These are phyloP conservation scores for Sebastes reedi DNA, from an alignment of 2,797 vertebrate genomes.

Conservation along the genomic window DNA sequence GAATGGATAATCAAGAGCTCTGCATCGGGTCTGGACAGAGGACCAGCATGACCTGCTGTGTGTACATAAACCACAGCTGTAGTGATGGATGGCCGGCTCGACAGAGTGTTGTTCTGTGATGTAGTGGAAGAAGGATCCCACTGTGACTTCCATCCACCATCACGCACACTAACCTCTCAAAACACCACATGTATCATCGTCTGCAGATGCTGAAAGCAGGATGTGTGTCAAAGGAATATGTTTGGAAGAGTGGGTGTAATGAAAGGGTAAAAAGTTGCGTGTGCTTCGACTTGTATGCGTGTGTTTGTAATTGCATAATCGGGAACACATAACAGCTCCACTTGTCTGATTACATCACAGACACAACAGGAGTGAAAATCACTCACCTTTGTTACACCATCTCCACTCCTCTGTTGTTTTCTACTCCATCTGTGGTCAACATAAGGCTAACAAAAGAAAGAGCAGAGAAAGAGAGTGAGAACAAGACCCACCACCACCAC, in stretches of 20 bases:
- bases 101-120: conserved; percentile 53
- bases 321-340: conserved; percentile 23
- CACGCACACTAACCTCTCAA: conserved; percentile 36
- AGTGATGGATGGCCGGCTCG: conserved; percentile 61
- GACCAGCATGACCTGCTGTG: conserved; percentile 61
- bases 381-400: conserved; percentile 22
- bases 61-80: conserved; percentile 55
- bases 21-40: conserved; percentile 40
- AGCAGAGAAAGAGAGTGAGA: conserved; percentile 45
- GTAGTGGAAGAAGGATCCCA: conserved; percentile 52
- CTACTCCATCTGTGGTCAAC: conserved; percentile 18
- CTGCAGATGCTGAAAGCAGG: conserved; percentile 28
- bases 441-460: conserved; percentile 45
- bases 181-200: conserved; percentile 41
- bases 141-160: conserved; percentile 48
- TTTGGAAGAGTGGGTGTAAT: conserved; percentile 16
- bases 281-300: background rate
- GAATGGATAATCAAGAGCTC: conserved; percentile 46
- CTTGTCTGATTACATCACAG: conserved; percentile 48
- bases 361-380: conserved; percentile 34
- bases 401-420: conserved; percentile 17
- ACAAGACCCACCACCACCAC: conserved; percentile 17
- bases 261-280: background rate
- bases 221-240: conserved; percentile 16
- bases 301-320: conserved; percentile 21